phyloP scores from a whole-genome alignment of 2,113 vertebrate genomes.

The Ciconia maguari region DNA sequence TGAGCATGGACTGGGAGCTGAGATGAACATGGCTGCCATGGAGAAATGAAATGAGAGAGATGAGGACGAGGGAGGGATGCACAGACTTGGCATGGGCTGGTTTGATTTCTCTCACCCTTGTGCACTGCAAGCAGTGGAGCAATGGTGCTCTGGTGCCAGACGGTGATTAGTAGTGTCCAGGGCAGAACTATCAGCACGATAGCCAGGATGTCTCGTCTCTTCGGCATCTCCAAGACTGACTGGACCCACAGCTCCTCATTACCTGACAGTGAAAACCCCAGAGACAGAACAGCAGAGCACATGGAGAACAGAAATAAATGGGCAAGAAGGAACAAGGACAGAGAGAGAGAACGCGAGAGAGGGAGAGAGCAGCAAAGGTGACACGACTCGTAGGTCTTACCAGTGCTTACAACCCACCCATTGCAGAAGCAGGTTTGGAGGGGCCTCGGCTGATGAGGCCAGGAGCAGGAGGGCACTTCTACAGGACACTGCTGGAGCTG shows the following conservation, averaged over 20 bases:
- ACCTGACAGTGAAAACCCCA: constrained; percentile 83
- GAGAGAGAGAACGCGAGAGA: constrained; percentile 39
- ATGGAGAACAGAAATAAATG: constrained; percentile 78
- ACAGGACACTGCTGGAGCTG: background rate
- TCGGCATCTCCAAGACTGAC: constrained; percentile 99
- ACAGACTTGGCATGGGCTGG: background rate
- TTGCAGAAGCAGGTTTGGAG: constrained; percentile 82
- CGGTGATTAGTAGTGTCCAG: constrained; percentile 98
- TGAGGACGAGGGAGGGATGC: constrained; percentile 33
- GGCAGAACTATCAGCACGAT: constrained; percentile 98
- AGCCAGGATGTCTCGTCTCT: constrained; percentile 98
- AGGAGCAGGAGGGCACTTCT: constrained; percentile 25
- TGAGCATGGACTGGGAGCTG: constrained; percentile 24
- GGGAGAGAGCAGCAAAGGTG: constrained; percentile 42
- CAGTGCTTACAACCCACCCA: constrained; percentile 90
- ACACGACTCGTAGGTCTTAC: constrained; percentile 78
- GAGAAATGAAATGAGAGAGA: constrained; percentile 46
- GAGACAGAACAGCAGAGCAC: constrained; percentile 75
- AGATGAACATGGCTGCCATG: constrained; percentile 54
- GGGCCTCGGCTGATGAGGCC: constrained; percentile 66
- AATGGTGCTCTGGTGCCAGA: constrained; percentile 98
- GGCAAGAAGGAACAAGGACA: constrained; percentile 58
- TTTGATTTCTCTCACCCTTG: constrained; percentile 87
- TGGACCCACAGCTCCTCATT: constrained; percentile 95
- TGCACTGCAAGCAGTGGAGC: constrained; percentile 91